Evolutionary conservation across 2,888 invertebrate species (phyloP).

Genomic region (Lasioglossum vierecki): DNA sequence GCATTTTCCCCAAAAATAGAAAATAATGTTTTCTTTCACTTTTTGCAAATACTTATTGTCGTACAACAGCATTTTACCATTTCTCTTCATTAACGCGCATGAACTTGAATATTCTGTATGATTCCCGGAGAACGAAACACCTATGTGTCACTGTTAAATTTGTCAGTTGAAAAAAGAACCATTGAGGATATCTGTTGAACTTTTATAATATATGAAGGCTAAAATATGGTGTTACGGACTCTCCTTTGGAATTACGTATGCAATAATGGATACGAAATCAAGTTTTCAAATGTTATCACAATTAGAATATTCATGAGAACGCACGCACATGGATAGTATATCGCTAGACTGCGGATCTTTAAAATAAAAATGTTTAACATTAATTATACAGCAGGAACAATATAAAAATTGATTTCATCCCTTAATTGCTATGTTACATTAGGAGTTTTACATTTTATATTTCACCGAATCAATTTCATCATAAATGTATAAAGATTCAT

Average conservation of each 20-base stretch:
- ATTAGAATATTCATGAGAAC: neutral
- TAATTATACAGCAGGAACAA: too few species aligned
- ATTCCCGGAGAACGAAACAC: neutral
- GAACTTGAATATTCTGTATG: constrained; percentile 7
- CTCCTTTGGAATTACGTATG: neutral
- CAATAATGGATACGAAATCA: neutral
- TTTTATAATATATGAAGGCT: neutral
- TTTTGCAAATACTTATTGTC: neutral
- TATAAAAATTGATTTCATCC: too few species aligned
- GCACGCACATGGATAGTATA: neutral
- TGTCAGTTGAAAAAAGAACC: neutral
- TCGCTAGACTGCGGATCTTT: too few species aligned
- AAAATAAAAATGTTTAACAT: too few species aligned
- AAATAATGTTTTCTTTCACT: neutral
- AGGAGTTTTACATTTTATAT: too few species aligned
- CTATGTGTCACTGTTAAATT: constrained; percentile 3
- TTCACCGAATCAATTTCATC: too few species aligned
- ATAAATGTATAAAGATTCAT: too few species aligned
- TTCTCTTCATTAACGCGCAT: constrained; percentile 4
- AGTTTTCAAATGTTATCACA: neutral
- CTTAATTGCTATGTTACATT: too few species aligned
- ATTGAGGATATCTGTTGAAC: neutral
- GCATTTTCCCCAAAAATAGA: neutral
- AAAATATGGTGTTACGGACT: neutral
- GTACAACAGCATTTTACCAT: neutral